Base-by-base conservation (phyloP, 2,888 invertebrate species). In the Junonia oenone region DNA sequence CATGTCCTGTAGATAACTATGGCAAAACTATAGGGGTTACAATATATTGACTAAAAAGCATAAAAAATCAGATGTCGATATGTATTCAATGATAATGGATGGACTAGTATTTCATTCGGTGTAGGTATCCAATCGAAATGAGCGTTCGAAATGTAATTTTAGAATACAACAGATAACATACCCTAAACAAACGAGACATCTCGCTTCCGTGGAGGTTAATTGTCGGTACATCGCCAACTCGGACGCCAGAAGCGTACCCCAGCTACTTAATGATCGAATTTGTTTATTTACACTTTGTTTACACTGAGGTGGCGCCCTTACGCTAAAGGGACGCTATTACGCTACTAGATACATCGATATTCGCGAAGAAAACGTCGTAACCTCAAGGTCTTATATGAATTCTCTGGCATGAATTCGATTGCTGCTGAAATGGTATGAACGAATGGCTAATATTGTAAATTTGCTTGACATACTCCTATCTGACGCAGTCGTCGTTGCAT, bases 341-440 rank as follows among this genome's bases (percentile, higher is more conserved):
- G 67, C 72, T 68, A 81, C 84, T 81, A 80, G 72, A 71, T 72
- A 70, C 68, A 72, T 57, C 72, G 68, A 70, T 76, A 78, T 79
- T 76, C 76, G 71, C 68, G 70, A 74, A 78, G 79, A 83, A 83
- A 82, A 71, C 78, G 73, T 68, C 71, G 68, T 63, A 61, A 66
- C 69, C 66, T 73, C 83, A 83, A 83, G 82, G 82, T 74, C 76
- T 75, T 67, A 63, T 66, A 60, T 70, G 68, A 79, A 88, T 89
- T 87, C 81, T 72, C 86, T 90, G 89, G 89, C 89, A 87, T 79
- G 69, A 71, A 71, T 79, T 69, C 75, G 76, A 72, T 67, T 74
- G 75, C 68, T 69, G 71, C 66, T 71, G 74, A 73, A 72, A 72
- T 43, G 52, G 73, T 69, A 73, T 68, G 64, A 64, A 78, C 75